These are phyloP conservation scores for Agriopis leucophaearia DNA, from an alignment of 2,888 invertebrate genomes.

Conservation along the genomic window DNA sequence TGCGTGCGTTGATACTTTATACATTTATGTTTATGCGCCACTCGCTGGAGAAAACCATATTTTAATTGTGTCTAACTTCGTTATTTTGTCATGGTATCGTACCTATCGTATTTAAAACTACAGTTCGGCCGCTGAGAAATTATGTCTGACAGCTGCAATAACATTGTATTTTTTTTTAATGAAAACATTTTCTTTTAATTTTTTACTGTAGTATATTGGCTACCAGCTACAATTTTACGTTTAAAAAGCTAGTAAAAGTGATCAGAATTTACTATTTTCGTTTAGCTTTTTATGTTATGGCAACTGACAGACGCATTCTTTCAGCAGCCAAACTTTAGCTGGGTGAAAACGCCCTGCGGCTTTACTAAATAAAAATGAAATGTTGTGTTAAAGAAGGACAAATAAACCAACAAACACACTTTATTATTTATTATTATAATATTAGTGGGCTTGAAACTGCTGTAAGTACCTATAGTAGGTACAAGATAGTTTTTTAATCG, in stretches of 20 bases:
- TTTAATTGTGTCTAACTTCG: slow-evolving; percentile 9
- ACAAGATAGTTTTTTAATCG: neutral
- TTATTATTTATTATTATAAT: neutral
- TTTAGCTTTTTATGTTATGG: no score
- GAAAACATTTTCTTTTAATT: no score
- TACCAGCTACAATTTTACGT: no score
- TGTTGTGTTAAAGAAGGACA: no score
- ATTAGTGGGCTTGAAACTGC: neutral
- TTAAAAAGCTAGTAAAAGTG: no score
- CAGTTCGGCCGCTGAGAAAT: neutral
- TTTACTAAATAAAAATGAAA: no score
- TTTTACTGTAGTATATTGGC: no score
- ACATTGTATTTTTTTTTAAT: neutral
- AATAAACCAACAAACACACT: neutral
- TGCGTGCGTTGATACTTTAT: slow-evolving; percentile 33
- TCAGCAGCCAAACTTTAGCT: no score
- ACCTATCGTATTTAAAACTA: neutral
- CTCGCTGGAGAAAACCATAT: slow-evolving; percentile 3
- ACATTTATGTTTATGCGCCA: slow-evolving; percentile 11
- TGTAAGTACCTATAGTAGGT: neutral
- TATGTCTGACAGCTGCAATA: no score
- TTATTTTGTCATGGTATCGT: neutral
- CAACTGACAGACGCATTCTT: no score
- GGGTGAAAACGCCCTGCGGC: no score
- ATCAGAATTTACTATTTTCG: no score